Base-by-base conservation (phyloP, 1,140 invertebrate species). In the Penaeus vannamei region DNA sequence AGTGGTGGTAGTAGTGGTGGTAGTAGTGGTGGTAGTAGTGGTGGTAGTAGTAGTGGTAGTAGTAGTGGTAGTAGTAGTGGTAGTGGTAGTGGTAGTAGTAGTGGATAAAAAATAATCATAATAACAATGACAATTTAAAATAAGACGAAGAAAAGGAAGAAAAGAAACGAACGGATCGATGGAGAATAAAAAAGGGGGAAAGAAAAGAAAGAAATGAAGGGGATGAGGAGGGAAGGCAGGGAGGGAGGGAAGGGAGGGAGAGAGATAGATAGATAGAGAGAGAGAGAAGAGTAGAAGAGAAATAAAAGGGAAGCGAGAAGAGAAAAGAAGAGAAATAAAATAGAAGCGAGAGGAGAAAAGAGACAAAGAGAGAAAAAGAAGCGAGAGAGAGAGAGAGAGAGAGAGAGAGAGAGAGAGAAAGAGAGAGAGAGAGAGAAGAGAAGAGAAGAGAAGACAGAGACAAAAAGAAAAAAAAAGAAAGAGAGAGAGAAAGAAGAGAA, bases 401-500 rank as follows among this genome's bases (percentile, higher is more conserved):
- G 23, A 82, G 80, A 60, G 80, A 60, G 80, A 82, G 53, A 60
- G 81, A 60, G 36, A 46, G 32, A 69, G 62, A 69, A 62, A 42
- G 23, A 42, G 59, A 69, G 53, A 20, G 66, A 62, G 60, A 64
- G n/a, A 64, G 29, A 29, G 53, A 64, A 22, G 29, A 0, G 64
- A 12, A n/a, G 17, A 61, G n/a, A 32, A 29, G 5, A 10, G 64
- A 4, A 64, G 59, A 42, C 12, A 62, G 20, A 32, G 62, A 19
- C 4, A 66, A 23, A 72, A 42, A 85, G 64, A 85, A 36, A 85
- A 66, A 85, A 29, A 72, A 42, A 72, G 64, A 76, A 61, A 85
- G 84, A 72, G 64, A 85, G 84, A 85, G 84, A 76, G 64, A 84
- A 23, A 36, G 0, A 19, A 23, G 20, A n/a, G 83, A 84, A 81